Conservation (phyloP, 2,888 invertebrate species). For the Coelopa pilipes region DNA sequence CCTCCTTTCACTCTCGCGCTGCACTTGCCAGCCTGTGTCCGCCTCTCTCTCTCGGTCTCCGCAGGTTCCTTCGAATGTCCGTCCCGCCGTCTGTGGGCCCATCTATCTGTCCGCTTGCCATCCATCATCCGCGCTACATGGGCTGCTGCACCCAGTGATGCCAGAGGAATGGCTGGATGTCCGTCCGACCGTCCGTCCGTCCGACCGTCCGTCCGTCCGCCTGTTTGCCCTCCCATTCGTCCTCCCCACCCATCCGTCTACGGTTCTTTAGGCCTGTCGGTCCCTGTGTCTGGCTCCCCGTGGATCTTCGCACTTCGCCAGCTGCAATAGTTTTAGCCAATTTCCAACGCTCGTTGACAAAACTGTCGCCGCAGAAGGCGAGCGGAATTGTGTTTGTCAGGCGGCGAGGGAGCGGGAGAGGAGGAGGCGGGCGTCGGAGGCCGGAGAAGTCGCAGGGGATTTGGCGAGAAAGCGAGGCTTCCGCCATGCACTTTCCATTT, state of each 20-base stretch:
- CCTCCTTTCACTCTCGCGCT: too few relatives aligned
- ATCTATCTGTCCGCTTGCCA: too few relatives aligned
- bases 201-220: neutral
- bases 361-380: conserved; percentile 65
- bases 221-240: neutral
- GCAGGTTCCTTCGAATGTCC: too few relatives aligned
- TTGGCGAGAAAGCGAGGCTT: conserved; percentile 10
- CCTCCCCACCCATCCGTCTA: neutral
- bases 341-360: conserved; percentile 68
- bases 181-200: conserved; percentile 3
- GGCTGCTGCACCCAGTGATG: too few relatives aligned
- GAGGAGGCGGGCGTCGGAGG: too few relatives aligned
- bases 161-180: neutral
- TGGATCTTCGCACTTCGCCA: neutral
- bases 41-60: too few relatives aligned
- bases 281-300: conserved; percentile 20
- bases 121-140: too few relatives aligned
- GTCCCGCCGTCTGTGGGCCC: too few relatives aligned
- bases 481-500: neutral
- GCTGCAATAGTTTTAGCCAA: conserved; percentile 58
- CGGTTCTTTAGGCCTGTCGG: neutral
- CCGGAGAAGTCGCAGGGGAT: conserved; percentile 9
- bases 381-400: conserved; percentile 40
- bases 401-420: too few relatives aligned
- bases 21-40: too few relatives aligned